Evolutionary conservation across 2,113 vertebrate genomes (phyloP).

Genomic region (Ardeotis arabs): DNA sequence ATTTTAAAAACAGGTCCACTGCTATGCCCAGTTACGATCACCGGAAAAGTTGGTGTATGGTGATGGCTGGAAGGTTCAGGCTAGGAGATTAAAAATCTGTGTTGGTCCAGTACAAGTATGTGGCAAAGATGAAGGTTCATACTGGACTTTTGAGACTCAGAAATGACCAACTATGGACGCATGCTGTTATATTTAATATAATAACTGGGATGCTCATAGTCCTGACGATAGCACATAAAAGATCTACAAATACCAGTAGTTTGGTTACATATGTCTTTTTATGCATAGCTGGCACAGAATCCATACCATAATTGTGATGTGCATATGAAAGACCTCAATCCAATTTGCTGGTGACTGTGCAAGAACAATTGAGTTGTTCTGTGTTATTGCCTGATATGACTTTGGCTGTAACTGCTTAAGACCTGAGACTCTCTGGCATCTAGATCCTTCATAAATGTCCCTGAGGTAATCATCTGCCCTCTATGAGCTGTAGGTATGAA

Average conservation of each 20-base stretch:
- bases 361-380: not conserved
- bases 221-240: not conserved
- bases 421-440: not conserved
- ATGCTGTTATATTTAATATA: not conserved
- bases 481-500: not conserved
- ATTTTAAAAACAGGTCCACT: not conserved
- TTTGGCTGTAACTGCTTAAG: not conserved
- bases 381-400: not conserved
- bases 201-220: not conserved
- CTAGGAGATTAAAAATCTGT: not conserved
- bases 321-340: fast-evolving
- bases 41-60: not conserved
- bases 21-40: not conserved
- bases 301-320: fast-evolving
- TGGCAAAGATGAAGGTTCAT: not conserved
- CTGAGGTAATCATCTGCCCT: not conserved
- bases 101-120: fast-evolving
- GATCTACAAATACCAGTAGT: not conserved
- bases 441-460: not conserved
- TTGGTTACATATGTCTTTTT: not conserved
- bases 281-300: not conserved
- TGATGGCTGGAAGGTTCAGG: not conserved
- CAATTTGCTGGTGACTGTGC: not conserved
- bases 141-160: not conserved
- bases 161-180: not conserved